phyloP scores from a whole-genome alignment of 2,888 invertebrate genomes.

The Chloromyia formosa region DNA sequence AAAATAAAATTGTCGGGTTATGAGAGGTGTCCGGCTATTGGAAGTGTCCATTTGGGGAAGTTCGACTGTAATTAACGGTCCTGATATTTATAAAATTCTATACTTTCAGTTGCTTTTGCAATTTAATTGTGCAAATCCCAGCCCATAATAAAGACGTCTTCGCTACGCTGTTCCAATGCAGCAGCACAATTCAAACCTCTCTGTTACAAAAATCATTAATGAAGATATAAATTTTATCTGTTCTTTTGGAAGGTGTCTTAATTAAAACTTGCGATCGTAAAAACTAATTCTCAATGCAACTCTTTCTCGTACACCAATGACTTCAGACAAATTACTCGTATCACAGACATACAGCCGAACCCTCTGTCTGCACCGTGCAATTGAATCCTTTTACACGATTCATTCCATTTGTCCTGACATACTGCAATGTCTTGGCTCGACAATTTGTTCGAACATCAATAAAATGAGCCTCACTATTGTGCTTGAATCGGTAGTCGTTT shows the following conservation, averaged over 20 bases:
- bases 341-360: not conserved
- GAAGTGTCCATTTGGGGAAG: too few relatives aligned
- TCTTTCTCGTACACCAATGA: not conserved
- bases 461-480: not conserved
- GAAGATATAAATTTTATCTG: slow-evolving; percentile 27
- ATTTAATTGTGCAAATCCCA: too few relatives aligned
- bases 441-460: slow-evolving; percentile 24
- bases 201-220: too few relatives aligned
- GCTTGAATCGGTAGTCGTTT: not conserved
- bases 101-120: too few relatives aligned
- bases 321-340: not conserved
- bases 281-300: not conserved
- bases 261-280: not conserved
- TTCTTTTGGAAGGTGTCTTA: slow-evolving; percentile 10
- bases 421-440: not conserved
- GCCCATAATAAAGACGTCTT: too few relatives aligned
- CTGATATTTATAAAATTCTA: too few relatives aligned
- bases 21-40: too few relatives aligned
- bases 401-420: not conserved
- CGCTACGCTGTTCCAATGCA: too few relatives aligned
- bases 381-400: not conserved
- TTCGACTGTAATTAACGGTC: too few relatives aligned
- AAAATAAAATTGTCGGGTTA: too few relatives aligned
- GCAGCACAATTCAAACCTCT: too few relatives aligned
- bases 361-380: not conserved